These are phyloP conservation scores for Papilio polyxenes DNA, from an alignment of 1,140 invertebrate species.

Conservation along the genomic window DNA sequence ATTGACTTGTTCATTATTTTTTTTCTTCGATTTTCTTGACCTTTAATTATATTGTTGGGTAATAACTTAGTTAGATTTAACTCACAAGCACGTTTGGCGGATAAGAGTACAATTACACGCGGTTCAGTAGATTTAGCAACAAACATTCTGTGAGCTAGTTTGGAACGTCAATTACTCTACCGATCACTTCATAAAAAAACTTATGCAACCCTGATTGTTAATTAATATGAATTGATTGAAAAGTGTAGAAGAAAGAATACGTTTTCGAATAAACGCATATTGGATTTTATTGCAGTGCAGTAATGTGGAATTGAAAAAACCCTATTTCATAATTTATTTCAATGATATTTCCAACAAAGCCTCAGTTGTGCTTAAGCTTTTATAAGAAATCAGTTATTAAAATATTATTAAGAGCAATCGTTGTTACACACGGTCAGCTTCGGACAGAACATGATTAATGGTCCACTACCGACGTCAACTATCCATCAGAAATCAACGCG, in stretches of 20 bases:
- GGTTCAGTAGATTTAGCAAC: neutral
- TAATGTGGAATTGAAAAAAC: too few species aligned
- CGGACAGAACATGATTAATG: slow-evolving; percentile 23
- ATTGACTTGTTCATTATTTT: slow-evolving; percentile 70
- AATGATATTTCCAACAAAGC: neutral
- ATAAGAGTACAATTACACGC: neutral
- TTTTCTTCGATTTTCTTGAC: slow-evolving; percentile 46
- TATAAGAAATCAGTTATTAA: slow-evolving; percentile 24
- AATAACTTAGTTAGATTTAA: neutral
- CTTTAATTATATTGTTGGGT: slow-evolving; percentile 24
- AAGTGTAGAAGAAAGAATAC: too few species aligned
- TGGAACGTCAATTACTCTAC: neutral
- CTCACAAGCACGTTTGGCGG: neutral
- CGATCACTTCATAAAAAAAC: too few species aligned
- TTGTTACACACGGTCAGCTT: slow-evolving; percentile 25
- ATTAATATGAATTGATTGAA: too few species aligned
- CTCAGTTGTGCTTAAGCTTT: neutral
- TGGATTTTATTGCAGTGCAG: too few species aligned
- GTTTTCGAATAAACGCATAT: too few species aligned
- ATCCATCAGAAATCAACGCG: slow-evolving; percentile 9
- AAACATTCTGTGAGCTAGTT: neutral
- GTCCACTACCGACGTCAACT: neutral
- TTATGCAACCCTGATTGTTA: too few species aligned
- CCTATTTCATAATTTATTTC: neutral
- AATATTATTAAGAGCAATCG: slow-evolving; percentile 24